These are phyloP conservation scores for Protula sp. DNA, from an alignment of 2,888 invertebrate species.

Conservation along the genomic window DNA sequence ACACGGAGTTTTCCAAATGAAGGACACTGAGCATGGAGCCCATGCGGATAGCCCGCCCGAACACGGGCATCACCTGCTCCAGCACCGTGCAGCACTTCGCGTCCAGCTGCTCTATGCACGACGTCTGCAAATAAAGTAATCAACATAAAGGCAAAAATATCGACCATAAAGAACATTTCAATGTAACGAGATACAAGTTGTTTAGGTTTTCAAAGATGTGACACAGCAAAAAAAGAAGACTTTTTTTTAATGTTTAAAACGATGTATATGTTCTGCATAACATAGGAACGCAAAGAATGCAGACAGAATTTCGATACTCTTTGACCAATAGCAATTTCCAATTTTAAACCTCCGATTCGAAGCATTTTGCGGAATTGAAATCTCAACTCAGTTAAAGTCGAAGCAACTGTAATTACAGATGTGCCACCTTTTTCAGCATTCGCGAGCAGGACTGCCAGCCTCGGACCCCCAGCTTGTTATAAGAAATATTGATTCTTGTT, in stretches of 20 bases:
- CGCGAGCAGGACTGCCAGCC: conserved; percentile 80
- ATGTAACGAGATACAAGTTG: no score
- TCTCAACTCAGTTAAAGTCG: no score
- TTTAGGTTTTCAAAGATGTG: no score
- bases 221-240: no score
- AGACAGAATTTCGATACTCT: no score
- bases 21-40: conserved; percentile 69
- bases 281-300: no score
- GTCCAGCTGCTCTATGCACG: conserved; percentile 66
- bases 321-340: no score
- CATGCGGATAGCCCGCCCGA: conserved; percentile 69
- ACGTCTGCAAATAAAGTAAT: conserved; percentile 60
- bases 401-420: no score
- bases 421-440: conserved; percentile 73
- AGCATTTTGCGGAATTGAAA: no score
- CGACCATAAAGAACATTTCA: not conserved
- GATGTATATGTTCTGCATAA: no score
- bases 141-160: not conserved
- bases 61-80: conserved; percentile 66
- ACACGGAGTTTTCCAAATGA: conserved; percentile 70
- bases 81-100: conserved; percentile 63
- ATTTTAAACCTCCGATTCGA: no score
- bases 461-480: conserved; percentile 70
- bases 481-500: conserved; percentile 69
- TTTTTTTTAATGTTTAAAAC: no score